Conservation (phyloP, 2,888 invertebrate species). For the Anthrax anthrax region DNA sequence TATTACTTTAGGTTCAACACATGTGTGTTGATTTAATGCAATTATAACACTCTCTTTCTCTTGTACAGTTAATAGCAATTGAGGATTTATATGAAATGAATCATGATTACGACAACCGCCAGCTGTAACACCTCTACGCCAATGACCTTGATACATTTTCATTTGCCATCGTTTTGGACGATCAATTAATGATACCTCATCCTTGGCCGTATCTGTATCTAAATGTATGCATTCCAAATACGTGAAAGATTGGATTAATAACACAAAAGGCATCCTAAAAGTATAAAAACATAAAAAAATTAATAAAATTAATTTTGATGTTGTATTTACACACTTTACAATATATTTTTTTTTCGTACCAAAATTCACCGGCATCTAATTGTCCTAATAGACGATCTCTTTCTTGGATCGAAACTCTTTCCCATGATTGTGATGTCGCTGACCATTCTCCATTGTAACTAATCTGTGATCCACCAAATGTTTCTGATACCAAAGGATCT, state of each 20-base stretch:
- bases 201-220: conserved; percentile 72
- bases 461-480: conserved; percentile 41
- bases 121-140: conserved; percentile 76
- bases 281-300: conserved; percentile 2
- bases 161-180: conserved; percentile 73
- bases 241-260: conserved; percentile 69
- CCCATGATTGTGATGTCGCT: conserved; percentile 56
- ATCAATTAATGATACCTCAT: conserved; percentile 63
- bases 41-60: conserved; percentile 74
- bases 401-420: conserved; percentile 57
- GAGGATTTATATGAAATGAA: conserved; percentile 87
- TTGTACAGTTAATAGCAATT: conserved; percentile 62
- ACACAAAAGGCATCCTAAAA: conserved; percentile 63
- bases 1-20: conserved; percentile 85
- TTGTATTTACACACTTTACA: not conserved
- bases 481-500: conserved; percentile 46
- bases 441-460: conserved; percentile 61
- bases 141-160: conserved; percentile 71
- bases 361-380: conserved; percentile 57
- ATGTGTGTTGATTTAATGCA: conserved; percentile 76
- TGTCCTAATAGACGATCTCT: conserved; percentile 54
- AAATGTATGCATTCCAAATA: conserved; percentile 73
- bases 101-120: conserved; percentile 84
- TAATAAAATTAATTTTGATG: too few species aligned
- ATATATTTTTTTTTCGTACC: conserved; percentile 32